Evolutionary conservation across 1,140 invertebrate genomes (phyloP).

Genomic region (Oscheius sp.): DNA sequence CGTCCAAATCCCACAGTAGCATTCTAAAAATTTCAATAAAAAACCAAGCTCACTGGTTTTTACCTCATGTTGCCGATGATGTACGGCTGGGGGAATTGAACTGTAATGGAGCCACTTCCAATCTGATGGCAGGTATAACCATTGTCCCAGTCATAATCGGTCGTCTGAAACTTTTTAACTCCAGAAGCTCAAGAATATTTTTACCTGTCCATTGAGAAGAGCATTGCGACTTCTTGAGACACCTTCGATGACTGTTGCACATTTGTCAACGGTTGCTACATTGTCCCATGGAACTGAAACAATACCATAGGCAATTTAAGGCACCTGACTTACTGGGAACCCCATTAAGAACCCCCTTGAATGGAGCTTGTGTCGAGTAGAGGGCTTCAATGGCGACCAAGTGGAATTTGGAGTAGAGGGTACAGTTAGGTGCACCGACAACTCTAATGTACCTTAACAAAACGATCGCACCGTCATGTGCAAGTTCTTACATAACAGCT

Average conservation of each 20-base stretch:
- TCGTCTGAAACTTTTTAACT: conserved; percentile 68
- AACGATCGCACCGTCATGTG: conserved; percentile 6
- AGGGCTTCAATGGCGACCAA: conserved; percentile 84
- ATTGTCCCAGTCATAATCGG: conserved; percentile 95
- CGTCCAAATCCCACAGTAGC: conserved; percentile 95
- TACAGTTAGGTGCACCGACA: conserved; percentile 88
- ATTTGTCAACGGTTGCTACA: conserved; percentile 81
- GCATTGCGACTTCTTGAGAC: conserved; percentile 85
- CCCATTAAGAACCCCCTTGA: neutral
- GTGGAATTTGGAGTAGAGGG: conserved; percentile 88
- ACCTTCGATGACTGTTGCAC: conserved; percentile 90
- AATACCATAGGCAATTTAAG: neutral
- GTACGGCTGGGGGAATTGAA: conserved; percentile 94
- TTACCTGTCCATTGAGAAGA: conserved; percentile 77
- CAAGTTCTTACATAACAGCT: conserved; percentile 69
- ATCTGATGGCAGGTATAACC: conserved; percentile 98
- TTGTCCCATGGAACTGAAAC: conserved; percentile 78
- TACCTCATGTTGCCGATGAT: conserved; percentile 83
- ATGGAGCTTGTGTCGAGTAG: conserved; percentile 67
- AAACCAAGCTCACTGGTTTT: neutral
- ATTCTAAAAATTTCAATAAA: conserved; percentile 67
- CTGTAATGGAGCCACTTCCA: conserved; percentile 85
- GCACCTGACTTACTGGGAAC: conserved; percentile 22
- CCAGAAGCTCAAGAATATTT: neutral
- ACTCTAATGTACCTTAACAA: conserved; percentile 76